phyloP scores from a whole-genome alignment of 1,140 invertebrate species.

The Branchinecta lynchi region DNA sequence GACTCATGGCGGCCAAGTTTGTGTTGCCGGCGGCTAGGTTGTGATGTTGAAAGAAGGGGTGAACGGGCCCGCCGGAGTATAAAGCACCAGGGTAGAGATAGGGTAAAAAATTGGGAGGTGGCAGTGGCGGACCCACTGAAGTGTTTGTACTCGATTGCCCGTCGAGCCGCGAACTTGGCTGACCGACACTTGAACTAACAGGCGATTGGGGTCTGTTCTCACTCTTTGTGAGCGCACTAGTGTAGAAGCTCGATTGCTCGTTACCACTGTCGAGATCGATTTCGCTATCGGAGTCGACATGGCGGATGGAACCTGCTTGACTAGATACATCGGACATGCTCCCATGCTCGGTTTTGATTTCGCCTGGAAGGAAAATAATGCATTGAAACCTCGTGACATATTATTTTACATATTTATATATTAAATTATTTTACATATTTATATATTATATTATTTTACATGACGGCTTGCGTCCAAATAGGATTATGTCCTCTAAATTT shows the following conservation, averaged over 20 bases:
- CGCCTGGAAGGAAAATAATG: background rate
- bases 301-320: background rate
- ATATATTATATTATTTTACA: no score
- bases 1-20: constrained; percentile 37
- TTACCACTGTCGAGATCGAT: background rate
- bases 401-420: no score
- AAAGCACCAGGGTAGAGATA: constrained; percentile 71
- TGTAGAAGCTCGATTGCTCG: background rate
- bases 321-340: constrained; percentile 3
- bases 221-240: background rate
- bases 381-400: background rate
- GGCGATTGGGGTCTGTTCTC: background rate
- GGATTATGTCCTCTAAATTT: no score
- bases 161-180: background rate
- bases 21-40: constrained; percentile 31
- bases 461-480: no score
- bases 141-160: background rate
- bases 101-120: constrained; percentile 57
- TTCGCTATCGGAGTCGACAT: background rate
- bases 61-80: constrained; percentile 42
- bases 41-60: constrained; percentile 23
- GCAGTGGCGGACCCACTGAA: constrained; percentile 67
- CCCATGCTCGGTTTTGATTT: background rate
- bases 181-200: background rate
- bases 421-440: no score